Evolutionary conservation across 2,113 vertebrate species (phyloP).

Genomic region (Siniperca knerii): DNA sequence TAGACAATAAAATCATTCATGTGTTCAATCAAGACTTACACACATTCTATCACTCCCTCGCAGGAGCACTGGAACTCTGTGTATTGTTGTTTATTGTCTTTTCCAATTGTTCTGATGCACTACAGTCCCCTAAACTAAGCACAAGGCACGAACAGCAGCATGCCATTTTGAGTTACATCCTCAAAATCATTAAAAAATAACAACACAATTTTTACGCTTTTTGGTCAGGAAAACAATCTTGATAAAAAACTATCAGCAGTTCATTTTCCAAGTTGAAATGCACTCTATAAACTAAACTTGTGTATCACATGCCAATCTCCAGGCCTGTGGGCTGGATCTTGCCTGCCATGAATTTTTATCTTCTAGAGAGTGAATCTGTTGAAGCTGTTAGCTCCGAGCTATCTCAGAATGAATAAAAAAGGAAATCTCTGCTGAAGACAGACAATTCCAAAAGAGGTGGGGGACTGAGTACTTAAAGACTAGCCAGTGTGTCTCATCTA

Average conservation of each 20-base stretch:
- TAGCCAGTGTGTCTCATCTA: constrained; percentile 26
- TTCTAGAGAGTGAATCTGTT: constrained; percentile 4
- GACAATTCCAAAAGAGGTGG: constrained; percentile 20
- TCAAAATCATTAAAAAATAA: not conserved
- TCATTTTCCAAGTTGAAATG: constrained; percentile 24
- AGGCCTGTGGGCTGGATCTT: constrained; percentile 25
- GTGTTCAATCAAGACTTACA: not conserved
- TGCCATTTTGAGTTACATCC: not conserved
- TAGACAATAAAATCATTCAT: not conserved
- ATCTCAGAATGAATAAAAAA: constrained; percentile 37
- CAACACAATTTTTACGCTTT: not conserved
- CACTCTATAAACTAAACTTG: not conserved
- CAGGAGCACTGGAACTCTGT: not conserved
- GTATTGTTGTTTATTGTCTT: not conserved
- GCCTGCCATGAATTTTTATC: constrained; percentile 40
- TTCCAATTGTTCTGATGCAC: constrained; percentile 9
- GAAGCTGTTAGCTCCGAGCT: constrained; percentile 23
- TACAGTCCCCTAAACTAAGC: not conserved
- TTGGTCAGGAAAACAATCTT: constrained; percentile 12
- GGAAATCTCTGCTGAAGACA: constrained; percentile 32
- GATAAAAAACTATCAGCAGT: constrained; percentile 10
- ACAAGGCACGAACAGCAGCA: not conserved
- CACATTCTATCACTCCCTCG: not conserved
- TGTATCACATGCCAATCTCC: constrained; percentile 31
- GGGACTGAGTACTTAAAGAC: constrained; percentile 36